Base-by-base conservation (phyloP, 2,797 vertebrate species). In the Schizopygopsis malacanthus region DNA sequence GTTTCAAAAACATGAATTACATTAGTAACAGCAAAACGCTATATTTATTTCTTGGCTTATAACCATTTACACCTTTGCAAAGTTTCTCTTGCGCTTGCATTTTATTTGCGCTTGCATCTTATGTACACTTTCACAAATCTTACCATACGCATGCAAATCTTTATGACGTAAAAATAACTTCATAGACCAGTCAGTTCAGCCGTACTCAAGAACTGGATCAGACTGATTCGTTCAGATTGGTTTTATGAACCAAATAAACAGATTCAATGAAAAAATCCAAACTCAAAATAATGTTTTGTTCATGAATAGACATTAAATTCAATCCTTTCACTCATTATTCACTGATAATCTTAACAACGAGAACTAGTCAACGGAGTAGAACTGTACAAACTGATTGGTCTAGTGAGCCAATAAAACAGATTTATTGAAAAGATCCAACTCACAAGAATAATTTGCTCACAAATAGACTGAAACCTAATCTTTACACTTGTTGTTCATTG, bases 381-480 rank as follows among this genome's bases (percentile, higher is more conserved):
- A 61, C 22, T 43, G 37, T 13, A 78, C 52, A 41, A 12, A 78
- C 12, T 18, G 37, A 43, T 79, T 78, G 12, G 56, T 79, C 25
- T 43, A 28, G 22, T 43, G 13, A 61, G 25, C 7, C 8, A 37
- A 41, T 16, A 41, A 78, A 78, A 43, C 4, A 7, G 12, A 61
- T 43, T 61, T 56, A 61, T 41, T 79, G 8, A 43, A 78, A 61
- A 61, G 54, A 61, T 79, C 37, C 37, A 78, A 43, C 54, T 79
- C 15, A 37, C n/a, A 50, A 50, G 15, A 61, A 25, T 61, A 25
- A 61, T 61, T 61, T 79, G 13, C n/a, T 59, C 37, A 77, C 20
- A 3, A 59, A 41, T 28, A 65, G 28, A 37, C 28, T 65, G 63
- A 65, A 65, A 65, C 3, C 63, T 33, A 65, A 18, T 37, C 3